phyloP scores from a whole-genome alignment of 1,140 invertebrate genomes.

The Neuroterus valhalla region DNA sequence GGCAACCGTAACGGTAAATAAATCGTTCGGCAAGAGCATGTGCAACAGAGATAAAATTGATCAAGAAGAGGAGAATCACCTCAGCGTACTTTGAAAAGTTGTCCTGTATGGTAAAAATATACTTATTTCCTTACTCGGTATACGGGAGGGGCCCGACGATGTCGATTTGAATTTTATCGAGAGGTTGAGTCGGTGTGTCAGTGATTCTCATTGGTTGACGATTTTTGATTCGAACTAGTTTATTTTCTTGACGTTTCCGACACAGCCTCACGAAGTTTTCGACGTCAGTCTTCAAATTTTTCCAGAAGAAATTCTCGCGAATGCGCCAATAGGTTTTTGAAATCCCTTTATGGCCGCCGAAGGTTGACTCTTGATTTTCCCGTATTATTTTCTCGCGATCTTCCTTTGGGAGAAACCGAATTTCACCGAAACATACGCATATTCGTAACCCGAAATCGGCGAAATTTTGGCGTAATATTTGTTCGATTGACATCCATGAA shows the following conservation, averaged over 20 bases:
- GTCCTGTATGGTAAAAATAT: conserved; percentile 60
- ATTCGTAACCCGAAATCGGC: not conserved
- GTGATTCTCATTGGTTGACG: conserved; percentile 50
- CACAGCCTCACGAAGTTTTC: conserved; percentile 36
- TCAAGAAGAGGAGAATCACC: not conserved
- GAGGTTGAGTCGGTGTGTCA: conserved; percentile 38
- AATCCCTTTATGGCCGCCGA: conserved; percentile 45
- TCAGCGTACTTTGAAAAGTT: conserved; percentile 58
- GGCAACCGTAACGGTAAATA: too few relatives aligned
- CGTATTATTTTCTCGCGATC: not conserved
- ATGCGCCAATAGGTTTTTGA: conserved; percentile 41
- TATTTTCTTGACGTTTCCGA: conserved; percentile 47
- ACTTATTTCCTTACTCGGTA: conserved; percentile 54
- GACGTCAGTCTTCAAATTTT: conserved; percentile 41
- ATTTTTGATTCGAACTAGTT: conserved; percentile 39
- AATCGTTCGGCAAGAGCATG: not conserved
- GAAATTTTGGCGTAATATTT: not conserved
- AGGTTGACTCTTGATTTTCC: conserved; percentile 34
- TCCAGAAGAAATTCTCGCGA: conserved; percentile 41
- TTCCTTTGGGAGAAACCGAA: conserved; percentile 11
- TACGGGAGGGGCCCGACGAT: conserved; percentile 57
- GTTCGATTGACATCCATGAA: not conserved
- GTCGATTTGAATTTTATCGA: conserved; percentile 52
- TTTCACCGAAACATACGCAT: not conserved
- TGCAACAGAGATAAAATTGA: not conserved